Evolutionary conservation across 2,113 vertebrate genomes (phyloP).

Genomic region (Oenanthe oenanthe): DNA sequence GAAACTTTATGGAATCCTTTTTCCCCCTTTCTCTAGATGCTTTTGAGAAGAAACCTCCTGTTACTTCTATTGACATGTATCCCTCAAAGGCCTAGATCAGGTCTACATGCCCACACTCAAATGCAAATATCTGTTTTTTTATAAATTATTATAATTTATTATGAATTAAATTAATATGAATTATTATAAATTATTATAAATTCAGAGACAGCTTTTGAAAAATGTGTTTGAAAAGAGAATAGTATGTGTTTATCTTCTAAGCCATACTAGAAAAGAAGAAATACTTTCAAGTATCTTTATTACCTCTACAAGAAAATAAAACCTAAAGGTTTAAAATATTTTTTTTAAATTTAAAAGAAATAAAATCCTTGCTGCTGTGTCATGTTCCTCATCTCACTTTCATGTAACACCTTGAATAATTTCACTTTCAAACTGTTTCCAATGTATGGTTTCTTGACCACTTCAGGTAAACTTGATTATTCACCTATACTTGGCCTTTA

Average conservation of each 20-base stretch:
- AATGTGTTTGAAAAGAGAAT: not conserved
- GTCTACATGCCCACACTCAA: not conserved
- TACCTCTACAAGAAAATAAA: slow-evolving; percentile 45
- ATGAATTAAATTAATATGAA: too few species aligned
- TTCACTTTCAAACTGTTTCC: slow-evolving; percentile 52
- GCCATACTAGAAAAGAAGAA: not conserved
- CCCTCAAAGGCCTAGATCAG: not conserved
- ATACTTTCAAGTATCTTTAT: not conserved
- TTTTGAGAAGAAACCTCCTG: not conserved
- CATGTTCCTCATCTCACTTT: slow-evolving; percentile 53
- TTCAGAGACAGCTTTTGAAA: not conserved
- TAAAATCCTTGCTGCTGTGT: slow-evolving; percentile 51
- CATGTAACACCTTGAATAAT: slow-evolving; percentile 50
- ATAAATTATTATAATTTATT: not conserved
- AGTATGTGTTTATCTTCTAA: not conserved
- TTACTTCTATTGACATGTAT: not conserved
- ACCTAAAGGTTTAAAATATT: slow-evolving; percentile 28
- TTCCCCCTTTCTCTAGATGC: not conserved
- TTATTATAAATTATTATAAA: not conserved
- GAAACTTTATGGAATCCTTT: not conserved
- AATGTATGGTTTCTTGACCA: slow-evolving; percentile 30
- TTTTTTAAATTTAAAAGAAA: slow-evolving; percentile 61
- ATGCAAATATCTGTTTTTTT: not conserved
- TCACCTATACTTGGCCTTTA: slow-evolving; percentile 50
- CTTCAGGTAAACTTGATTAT: slow-evolving; percentile 34